Evolutionary conservation across 1,140 invertebrate genomes (phyloP).

Genomic region (Dinoponera quadriceps): DNA sequence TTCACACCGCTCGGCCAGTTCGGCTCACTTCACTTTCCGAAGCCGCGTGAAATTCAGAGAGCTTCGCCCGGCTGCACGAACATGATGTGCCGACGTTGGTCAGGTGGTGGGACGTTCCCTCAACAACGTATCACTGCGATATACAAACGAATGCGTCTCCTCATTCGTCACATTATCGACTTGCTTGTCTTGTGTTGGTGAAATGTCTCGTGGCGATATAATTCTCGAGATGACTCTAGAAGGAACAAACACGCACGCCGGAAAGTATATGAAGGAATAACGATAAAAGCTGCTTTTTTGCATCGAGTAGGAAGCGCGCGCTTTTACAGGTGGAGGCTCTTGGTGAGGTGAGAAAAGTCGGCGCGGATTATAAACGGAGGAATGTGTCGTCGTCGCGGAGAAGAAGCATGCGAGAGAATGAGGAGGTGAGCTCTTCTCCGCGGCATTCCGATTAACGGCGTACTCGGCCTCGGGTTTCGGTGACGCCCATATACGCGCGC

Average conservation of each 20-base stretch:
- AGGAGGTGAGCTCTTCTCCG: too few relatives aligned
- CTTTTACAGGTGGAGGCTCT: neutral
- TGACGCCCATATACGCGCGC: conserved; percentile 19
- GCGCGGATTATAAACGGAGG: neutral
- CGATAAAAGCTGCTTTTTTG: neutral
- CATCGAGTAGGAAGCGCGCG: neutral
- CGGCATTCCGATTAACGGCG: conserved; percentile 21
- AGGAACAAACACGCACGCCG: neutral
- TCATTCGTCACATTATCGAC: too few relatives aligned
- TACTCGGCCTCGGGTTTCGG: neutral
- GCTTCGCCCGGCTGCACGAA: too few relatives aligned
- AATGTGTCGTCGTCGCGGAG: neutral
- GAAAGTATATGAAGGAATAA: neutral
- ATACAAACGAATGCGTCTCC: neutral
- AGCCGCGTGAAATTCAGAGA: too few relatives aligned
- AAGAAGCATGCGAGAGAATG: too few relatives aligned
- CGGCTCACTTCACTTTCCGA: too few relatives aligned
- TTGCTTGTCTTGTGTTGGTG: too few relatives aligned
- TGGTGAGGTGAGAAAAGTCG: neutral
- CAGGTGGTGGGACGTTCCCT: too few relatives aligned
- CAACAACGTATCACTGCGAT: too few relatives aligned
- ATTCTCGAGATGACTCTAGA: neutral
- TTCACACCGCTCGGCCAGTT: too few relatives aligned
- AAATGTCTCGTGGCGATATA: neutral
- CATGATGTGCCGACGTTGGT: too few relatives aligned